phyloP scores from a whole-genome alignment of 2,888 invertebrate genomes.

The Ectobius pallidus region DNA sequence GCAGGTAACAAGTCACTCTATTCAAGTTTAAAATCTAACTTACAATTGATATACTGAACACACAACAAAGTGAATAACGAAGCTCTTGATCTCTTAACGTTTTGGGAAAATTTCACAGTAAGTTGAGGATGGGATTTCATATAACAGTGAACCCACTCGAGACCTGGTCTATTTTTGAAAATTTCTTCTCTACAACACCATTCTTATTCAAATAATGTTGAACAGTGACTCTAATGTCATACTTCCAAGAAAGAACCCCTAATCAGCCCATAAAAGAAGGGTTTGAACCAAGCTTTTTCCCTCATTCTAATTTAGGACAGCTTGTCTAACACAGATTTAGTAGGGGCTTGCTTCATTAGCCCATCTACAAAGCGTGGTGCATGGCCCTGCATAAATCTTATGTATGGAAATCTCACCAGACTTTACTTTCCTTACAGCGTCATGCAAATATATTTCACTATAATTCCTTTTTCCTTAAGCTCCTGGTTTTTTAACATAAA shows the following conservation, averaged over 20 bases:
- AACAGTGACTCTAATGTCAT: constrained; percentile 41
- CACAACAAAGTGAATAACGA: too few species aligned
- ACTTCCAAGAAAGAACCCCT: constrained; percentile 46
- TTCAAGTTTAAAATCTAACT: too few species aligned
- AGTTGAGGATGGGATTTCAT: constrained; percentile 37
- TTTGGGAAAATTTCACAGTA: constrained; percentile 39
- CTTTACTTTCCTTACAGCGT: neutral
- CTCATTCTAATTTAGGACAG: constrained; percentile 44
- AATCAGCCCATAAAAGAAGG: constrained; percentile 43
- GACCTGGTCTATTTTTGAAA: constrained; percentile 28
- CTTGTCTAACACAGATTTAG: neutral
- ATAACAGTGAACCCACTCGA: constrained; percentile 45
- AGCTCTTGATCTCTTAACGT: constrained; percentile 45
- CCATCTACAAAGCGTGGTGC: neutral
- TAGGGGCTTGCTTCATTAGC: neutral
- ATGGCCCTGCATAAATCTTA: neutral
- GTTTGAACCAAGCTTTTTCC: constrained; percentile 45
- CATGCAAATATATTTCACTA: neutral
- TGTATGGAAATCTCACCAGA: neutral
- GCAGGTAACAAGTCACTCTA: too few species aligned
- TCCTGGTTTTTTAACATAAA: neutral
- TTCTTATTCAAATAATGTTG: constrained; percentile 41
- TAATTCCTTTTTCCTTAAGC: neutral
- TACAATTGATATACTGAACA: too few species aligned
- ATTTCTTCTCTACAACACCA: constrained; percentile 41